These are phyloP conservation scores for Archips xylosteana DNA, from an alignment of 2,888 invertebrate species.

Conservation along the genomic window DNA sequence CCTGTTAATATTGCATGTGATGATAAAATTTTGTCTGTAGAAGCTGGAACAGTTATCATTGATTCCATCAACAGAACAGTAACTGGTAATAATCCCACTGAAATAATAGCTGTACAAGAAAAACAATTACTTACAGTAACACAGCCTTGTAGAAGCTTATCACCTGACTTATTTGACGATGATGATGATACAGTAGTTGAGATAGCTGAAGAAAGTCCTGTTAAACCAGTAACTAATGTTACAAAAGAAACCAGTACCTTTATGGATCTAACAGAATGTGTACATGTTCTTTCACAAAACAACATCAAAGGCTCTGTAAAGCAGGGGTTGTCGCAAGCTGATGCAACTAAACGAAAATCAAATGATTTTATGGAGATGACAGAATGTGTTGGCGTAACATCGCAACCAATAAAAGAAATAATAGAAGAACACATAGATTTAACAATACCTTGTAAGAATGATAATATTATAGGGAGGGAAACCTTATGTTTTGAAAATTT, in stretches of 20 bases:
- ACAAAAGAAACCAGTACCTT: conserved; percentile 48
- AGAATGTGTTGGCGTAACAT: conserved; percentile 59
- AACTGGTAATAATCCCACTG: conserved; percentile 5
- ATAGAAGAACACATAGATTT: conserved; percentile 56
- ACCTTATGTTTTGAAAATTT: conserved; percentile 20
- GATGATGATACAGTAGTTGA: conserved; percentile 65
- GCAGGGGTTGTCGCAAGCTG: conserved; percentile 48
- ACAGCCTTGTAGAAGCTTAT: conserved; percentile 60
- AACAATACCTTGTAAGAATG: conserved; percentile 51
- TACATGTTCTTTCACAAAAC: conserved; percentile 46
- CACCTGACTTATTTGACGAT: conserved; percentile 79
- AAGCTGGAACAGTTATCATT: neutral
- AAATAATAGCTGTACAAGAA: conserved; percentile 33
- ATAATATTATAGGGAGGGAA: conserved; percentile 38
- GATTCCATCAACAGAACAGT: neutral
- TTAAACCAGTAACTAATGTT: conserved; percentile 11
- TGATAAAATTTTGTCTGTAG: neutral
- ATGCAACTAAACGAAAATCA: conserved; percentile 59
- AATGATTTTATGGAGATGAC: conserved; percentile 75
- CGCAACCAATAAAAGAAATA: conserved; percentile 46
- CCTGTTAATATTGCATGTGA: conserved; percentile 1
- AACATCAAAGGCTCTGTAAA: conserved; percentile 24
- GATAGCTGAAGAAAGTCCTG: conserved; percentile 17
- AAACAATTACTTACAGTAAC: conserved; percentile 39
- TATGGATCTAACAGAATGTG: conserved; percentile 68